Conservation (phyloP, 92 coral and sea anemone species). For the Actinernus sp. region DNA sequence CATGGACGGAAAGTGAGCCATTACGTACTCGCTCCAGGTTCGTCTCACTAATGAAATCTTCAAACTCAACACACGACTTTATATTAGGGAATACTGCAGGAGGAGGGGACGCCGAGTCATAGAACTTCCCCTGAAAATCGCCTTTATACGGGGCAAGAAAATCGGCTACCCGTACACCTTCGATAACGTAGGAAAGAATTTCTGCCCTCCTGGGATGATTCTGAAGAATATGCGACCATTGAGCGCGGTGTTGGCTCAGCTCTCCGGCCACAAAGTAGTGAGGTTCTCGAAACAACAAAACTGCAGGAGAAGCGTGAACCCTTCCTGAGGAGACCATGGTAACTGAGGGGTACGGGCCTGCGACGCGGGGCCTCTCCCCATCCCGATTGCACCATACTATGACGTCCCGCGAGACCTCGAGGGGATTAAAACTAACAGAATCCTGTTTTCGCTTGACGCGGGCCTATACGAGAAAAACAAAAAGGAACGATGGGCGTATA, state of each 20-base stretch:
- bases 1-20: conserved; percentile 3
- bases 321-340: conserved; percentile 6
- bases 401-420: neutral
- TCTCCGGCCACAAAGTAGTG: conserved; percentile 9
- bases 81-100: neutral
- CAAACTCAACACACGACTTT: conserved; percentile 6
- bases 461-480: no score
- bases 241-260: conserved; percentile 1
- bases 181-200: neutral
- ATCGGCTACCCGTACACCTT: neutral
- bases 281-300: neutral
- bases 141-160: conserved; percentile 19
- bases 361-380: conserved; percentile 8
- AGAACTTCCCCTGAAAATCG: conserved; percentile 19
- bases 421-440: no score
- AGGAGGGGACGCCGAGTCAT: conserved; percentile 21
- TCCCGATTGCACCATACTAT: neutral
- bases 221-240: conserved; percentile 3
- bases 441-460: no score
- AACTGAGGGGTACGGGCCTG: conserved; percentile 13
- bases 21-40: conserved; percentile 4
- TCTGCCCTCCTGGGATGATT: conserved; percentile 8
- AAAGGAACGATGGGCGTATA: no score
- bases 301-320: conserved; percentile 6
- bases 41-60: neutral